Evolutionary conservation across 2,113 vertebrate species (phyloP).

Genomic region (Toxotes chatareus): DNA sequence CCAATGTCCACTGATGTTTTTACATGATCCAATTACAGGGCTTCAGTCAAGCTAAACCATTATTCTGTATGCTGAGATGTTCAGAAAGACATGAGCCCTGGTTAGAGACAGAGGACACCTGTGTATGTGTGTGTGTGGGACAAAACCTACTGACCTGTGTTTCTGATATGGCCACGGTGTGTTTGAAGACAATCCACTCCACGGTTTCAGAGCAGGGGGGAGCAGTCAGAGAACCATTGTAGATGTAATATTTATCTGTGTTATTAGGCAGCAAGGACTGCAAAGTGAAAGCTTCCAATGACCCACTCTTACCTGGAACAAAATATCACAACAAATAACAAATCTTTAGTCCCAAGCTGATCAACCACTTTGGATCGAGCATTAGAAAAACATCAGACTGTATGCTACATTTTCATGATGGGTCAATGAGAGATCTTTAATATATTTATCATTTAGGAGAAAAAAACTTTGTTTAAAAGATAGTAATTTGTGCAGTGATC

Average conservation of each 20-base stretch:
- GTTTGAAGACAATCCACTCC: slow-evolving; percentile 96
- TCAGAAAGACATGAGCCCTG: background rate
- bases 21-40: background rate
- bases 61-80: background rate
- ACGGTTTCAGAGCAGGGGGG: slow-evolving; percentile 94
- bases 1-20: background rate
- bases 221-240: slow-evolving; percentile 93
- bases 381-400: background rate
- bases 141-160: slow-evolving; percentile 86
- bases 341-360: background rate
- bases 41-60: background rate
- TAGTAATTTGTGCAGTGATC: background rate
- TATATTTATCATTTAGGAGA: background rate
- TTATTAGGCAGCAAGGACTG: slow-evolving; percentile 90
- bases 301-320: slow-evolving; percentile 88
- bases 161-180: slow-evolving; percentile 93
- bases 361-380: background rate
- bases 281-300: slow-evolving; percentile 88
- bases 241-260: slow-evolving; percentile 95
- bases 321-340: background rate
- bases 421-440: background rate
- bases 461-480: background rate
- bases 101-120: background rate
- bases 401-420: no score
- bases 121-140: slow-evolving; percentile 12